Conservation (phyloP, 2,113 vertebrate species). For the Ornithorhynchus anatinus region DNA sequence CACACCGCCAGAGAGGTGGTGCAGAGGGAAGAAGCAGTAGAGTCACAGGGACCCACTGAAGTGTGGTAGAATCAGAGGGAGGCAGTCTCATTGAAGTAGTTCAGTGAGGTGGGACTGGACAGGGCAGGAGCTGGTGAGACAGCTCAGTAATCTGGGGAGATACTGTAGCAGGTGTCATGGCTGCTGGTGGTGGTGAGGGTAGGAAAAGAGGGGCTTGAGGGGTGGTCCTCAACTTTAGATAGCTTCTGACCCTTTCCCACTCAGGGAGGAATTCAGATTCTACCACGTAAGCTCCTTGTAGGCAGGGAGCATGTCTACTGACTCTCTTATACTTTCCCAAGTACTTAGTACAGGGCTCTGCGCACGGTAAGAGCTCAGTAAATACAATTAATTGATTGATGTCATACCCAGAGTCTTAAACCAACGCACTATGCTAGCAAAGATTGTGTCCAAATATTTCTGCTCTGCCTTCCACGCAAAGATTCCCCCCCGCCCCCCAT, state of each 20-base stretch:
- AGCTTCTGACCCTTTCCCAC: background rate
- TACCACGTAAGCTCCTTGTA: too few species aligned
- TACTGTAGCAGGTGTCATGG: background rate
- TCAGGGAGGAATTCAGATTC: slow-evolving; percentile 16
- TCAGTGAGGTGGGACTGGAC: background rate
- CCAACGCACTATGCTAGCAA: slow-evolving; percentile 46
- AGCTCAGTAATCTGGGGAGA: background rate
- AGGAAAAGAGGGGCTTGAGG: too few species aligned
- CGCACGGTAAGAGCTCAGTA: too few species aligned
- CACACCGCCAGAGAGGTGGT: background rate
- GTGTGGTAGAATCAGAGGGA: background rate
- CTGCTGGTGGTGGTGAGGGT: background rate
- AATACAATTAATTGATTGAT: too few species aligned
- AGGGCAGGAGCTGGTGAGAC: background rate
- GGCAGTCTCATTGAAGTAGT: too few species aligned
- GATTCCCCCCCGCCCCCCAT: slow-evolving; percentile 61
- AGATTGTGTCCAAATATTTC: slow-evolving; percentile 55
- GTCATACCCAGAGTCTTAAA: slow-evolving; percentile 33
- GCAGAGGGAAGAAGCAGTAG: background rate
- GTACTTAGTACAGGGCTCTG: too few species aligned
- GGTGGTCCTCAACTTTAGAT: background rate
- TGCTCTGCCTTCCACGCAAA: slow-evolving; percentile 49
- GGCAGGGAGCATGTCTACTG: too few species aligned
- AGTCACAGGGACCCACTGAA: background rate
- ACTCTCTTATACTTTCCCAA: too few species aligned